A percentile compares a stretch with the other conserved stretches of the same genome.
phyloP scores from a whole-genome alignment of 2,113 vertebrate species.

The Psilopogon haemacephalus region DNA sequence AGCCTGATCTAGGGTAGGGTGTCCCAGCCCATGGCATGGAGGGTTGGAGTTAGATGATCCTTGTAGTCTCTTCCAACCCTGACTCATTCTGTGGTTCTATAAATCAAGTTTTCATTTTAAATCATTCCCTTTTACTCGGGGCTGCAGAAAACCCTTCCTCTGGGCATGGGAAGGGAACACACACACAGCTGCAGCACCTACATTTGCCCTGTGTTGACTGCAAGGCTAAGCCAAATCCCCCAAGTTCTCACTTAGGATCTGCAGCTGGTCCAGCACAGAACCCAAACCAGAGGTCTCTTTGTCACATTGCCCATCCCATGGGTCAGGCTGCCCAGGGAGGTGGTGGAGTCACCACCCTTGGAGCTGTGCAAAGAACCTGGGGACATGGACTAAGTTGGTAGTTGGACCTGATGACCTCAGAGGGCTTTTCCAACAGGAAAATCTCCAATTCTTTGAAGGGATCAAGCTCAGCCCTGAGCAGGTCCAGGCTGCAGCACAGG shows the following conservation, averaged over 20 bases:
- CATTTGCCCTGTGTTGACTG: fast-evolving
- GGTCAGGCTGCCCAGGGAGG: too few relatives aligned
- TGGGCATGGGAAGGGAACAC: neutral
- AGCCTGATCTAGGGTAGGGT: too few relatives aligned
- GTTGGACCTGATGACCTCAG: too few relatives aligned
- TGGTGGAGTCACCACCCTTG: too few relatives aligned
- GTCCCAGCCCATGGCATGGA: too few relatives aligned
- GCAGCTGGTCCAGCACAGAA: neutral
- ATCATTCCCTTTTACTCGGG: fast-evolving
- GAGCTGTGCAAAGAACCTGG: too few relatives aligned
- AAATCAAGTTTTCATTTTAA: too few relatives aligned
- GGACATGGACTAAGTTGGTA: too few relatives aligned
- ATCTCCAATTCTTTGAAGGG: neutral
- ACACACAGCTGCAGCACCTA: neutral
- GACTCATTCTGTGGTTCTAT: too few relatives aligned
- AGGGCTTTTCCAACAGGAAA: too few relatives aligned
- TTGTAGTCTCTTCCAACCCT: too few relatives aligned
- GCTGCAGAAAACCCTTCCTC: neutral
- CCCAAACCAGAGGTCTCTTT: fast-evolving
- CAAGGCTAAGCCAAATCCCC: fast-evolving
- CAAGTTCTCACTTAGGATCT: fast-evolving
- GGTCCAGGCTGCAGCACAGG: neutral
- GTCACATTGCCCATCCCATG: fast-evolving
- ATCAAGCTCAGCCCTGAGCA: neutral
- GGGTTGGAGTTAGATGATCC: too few relatives aligned